These are phyloP conservation scores for Otus scops DNA, from an alignment of 2,797 vertebrate genomes.

Conservation along the genomic window DNA sequence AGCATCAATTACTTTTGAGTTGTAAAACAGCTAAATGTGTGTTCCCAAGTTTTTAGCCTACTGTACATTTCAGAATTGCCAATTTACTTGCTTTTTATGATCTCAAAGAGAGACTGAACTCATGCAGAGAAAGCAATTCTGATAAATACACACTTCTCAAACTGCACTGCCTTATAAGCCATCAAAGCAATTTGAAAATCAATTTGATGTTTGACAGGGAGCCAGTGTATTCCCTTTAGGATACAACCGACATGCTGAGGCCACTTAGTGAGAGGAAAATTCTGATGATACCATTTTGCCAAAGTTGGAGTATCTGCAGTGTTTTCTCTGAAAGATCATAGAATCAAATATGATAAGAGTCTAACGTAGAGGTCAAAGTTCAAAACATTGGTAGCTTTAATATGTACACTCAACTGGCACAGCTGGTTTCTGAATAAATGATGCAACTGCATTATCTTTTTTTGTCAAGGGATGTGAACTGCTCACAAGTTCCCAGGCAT, in stretches of 20 bases:
- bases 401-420: not conserved
- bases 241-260: conserved; percentile 56
- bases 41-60: not conserved
- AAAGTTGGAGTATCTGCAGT: not conserved
- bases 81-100: conserved; percentile 26
- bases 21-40: not conserved
- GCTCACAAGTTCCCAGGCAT: not conserved
- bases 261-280: conserved; percentile 68
- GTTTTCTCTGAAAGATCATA: not conserved
- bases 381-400: not conserved
- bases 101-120: conserved; percentile 8
- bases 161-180: conserved; percentile 45
- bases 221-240: conserved; percentile 52
- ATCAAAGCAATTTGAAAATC: conserved; percentile 77
- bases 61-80: not conserved
- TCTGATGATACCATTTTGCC: conserved; percentile 39
- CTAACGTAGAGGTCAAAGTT: conserved; percentile 26
- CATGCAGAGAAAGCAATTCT: conserved; percentile 28
- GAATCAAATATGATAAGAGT: not conserved
- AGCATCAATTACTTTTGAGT: not conserved
- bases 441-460: not conserved
- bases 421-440: not conserved
- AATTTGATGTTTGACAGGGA: conserved; percentile 74
- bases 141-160: conserved; percentile 62
- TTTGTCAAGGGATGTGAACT: not conserved